Percentiles rank a stretch among this genome's conserved stretches.
phyloP scores from a whole-genome alignment of 2,113 vertebrate genomes.

The Lasiurus borealis region DNA sequence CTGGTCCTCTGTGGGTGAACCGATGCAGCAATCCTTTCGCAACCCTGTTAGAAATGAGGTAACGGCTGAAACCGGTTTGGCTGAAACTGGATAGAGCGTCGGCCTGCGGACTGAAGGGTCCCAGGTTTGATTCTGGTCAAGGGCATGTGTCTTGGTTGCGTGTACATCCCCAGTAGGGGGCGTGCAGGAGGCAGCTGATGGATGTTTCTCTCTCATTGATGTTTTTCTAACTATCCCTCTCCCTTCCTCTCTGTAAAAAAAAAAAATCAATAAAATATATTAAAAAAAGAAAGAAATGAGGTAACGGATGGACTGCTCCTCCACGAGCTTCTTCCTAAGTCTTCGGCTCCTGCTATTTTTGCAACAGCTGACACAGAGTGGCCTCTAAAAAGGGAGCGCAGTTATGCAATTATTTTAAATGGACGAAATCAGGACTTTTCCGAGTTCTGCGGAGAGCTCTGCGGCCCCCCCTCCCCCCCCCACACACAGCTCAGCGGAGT shows the following conservation, averaged over 20 bases:
- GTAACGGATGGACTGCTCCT: background rate
- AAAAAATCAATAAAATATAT: too few relatives aligned
- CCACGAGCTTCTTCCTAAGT: background rate
- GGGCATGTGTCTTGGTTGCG: too few relatives aligned
- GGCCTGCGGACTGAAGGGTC: too few relatives aligned
- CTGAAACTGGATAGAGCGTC: too few relatives aligned
- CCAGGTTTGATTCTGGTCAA: too few relatives aligned
- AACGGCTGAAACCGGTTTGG: too few relatives aligned
- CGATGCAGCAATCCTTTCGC: background rate
- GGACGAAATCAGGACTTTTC: background rate
- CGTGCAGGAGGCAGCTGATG: too few relatives aligned
- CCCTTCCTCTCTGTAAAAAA: too few relatives aligned
- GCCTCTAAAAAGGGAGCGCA: background rate
- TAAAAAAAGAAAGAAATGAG: background rate
- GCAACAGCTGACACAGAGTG: background rate
- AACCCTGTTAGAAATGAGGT: background rate
- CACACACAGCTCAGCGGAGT: background rate
- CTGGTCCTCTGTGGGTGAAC: background rate
- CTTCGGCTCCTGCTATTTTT: constrained; percentile 37
- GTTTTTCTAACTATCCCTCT: too few relatives aligned
- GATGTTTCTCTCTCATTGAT: too few relatives aligned
- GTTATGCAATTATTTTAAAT: background rate
- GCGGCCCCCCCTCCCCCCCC: too few relatives aligned
- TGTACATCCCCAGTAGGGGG: too few relatives aligned
- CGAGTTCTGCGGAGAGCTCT: background rate